These are phyloP conservation scores for Pinna nobilis DNA, from an alignment of 1,140 invertebrate species.

Conservation along the genomic window DNA sequence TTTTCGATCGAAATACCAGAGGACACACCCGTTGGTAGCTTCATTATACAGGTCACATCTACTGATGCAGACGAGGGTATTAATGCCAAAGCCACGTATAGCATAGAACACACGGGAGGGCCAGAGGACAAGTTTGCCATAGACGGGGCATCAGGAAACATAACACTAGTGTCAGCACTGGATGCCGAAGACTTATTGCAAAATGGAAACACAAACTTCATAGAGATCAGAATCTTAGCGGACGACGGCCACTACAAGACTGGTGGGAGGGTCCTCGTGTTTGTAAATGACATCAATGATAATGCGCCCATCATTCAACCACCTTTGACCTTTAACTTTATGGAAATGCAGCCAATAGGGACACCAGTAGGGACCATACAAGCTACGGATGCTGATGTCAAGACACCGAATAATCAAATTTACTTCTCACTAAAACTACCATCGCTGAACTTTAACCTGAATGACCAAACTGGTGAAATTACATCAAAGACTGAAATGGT, in stretches of 20 bases:
- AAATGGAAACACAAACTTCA: slow-evolving; percentile 80
- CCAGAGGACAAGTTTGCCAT: slow-evolving; percentile 88
- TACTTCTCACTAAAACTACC: slow-evolving; percentile 91
- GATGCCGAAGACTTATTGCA: slow-evolving; percentile 89
- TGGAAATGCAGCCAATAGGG: slow-evolving; percentile 84
- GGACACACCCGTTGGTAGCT: slow-evolving; percentile 93
- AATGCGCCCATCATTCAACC: slow-evolving; percentile 62
- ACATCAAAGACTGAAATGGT: slow-evolving; percentile 87
- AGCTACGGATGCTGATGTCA: slow-evolving; percentile 90
- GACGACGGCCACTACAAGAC: slow-evolving; percentile 83
- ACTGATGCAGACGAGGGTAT: slow-evolving; percentile 87
- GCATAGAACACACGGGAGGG: slow-evolving; percentile 85
- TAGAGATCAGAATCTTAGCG: slow-evolving; percentile 83
- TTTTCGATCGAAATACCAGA: slow-evolving; percentile 97
- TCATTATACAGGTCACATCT: slow-evolving; percentile 90
- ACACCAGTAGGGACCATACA: slow-evolving; percentile 86
- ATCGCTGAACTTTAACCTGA: slow-evolving; percentile 91
- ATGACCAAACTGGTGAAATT: slow-evolving; percentile 92
- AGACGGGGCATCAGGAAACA: slow-evolving; percentile 90
- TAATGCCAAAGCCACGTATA: slow-evolving; percentile 90
- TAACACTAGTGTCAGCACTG: slow-evolving; percentile 88
- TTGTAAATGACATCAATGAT: slow-evolving; percentile 85
- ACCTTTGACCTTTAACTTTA: slow-evolving; percentile 74
- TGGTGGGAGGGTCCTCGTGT: slow-evolving; percentile 83
- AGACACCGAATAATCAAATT: slow-evolving; percentile 94